Conservation (phyloP, 1,140 invertebrate genomes). For the Globodera ellingtonae region DNA sequence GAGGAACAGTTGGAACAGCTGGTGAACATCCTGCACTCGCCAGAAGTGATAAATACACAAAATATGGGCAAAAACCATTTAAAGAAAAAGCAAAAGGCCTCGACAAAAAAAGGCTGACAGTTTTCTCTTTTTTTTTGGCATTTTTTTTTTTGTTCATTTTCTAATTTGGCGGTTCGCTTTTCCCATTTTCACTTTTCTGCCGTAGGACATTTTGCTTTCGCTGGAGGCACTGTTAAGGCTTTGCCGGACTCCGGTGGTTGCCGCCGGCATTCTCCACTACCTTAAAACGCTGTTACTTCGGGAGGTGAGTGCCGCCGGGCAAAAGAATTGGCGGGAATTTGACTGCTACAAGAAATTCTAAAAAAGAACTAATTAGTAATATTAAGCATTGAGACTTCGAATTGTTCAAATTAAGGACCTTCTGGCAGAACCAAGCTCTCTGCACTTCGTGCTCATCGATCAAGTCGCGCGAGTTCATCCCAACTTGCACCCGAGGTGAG, state of each 20-base stretch:
- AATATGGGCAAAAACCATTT: too few species aligned
- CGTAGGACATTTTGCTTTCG: conserved; percentile 46
- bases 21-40: conserved; percentile 36
- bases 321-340: not conserved
- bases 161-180: too few species aligned
- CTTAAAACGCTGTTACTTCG: conserved; percentile 72
- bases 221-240: conserved; percentile 37
- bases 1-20: conserved; percentile 69
- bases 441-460: conserved; percentile 90
- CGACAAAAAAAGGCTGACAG: too few species aligned
- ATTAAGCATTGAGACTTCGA: too few species aligned
- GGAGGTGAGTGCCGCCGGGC: conserved; percentile 16
- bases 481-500: conserved; percentile 86
- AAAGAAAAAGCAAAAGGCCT: too few species aligned
- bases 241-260: conserved; percentile 85
- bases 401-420: conserved; percentile 66
- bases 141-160: too few species aligned
- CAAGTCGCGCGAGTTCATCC: conserved; percentile 85
- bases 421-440: conserved; percentile 90
- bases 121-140: too few species aligned
- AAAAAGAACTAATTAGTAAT: too few species aligned
- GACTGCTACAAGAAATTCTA: too few species aligned
- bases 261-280: conserved; percentile 85
- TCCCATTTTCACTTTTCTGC: not conserved
- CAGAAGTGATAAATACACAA: not conserved